Conservation (phyloP, 2,113 vertebrate species). For the Malaclemys terrapin region DNA sequence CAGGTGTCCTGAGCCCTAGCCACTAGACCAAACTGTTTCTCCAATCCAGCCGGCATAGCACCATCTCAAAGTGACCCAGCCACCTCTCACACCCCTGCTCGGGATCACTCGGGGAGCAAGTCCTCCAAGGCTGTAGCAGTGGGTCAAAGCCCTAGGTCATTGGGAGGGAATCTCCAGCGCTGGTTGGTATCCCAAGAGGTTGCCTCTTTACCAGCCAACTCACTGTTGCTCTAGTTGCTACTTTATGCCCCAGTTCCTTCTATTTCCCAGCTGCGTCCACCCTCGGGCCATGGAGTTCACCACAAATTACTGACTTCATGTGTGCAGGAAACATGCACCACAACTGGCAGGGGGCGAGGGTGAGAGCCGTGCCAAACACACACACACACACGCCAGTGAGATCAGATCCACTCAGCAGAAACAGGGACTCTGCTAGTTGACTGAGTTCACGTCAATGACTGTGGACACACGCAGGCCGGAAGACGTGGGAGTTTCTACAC, state of each 20-base stretch:
- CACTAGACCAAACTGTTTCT: background rate
- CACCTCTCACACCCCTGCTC: background rate
- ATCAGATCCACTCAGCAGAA: background rate
- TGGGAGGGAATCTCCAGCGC: background rate
- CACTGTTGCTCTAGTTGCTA: background rate
- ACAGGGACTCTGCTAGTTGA: background rate
- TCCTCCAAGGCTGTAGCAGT: background rate
- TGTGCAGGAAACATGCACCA: conserved; percentile 4
- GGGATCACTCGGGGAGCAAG: background rate
- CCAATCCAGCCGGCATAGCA: background rate
- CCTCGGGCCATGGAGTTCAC: background rate
- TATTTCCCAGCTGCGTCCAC: background rate
- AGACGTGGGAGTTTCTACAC: background rate
- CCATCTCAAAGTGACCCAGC: background rate
- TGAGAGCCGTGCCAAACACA: background rate
- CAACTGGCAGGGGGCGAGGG: background rate
- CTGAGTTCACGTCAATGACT: background rate
- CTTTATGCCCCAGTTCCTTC: background rate
- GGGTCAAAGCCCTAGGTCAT: background rate
- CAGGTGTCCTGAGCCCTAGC: background rate
- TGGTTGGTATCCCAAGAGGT: rapidly evolving
- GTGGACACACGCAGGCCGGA: no score
- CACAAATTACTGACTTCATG: conserved; percentile 29
- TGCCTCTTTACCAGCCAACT: background rate
- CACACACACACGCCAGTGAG: background rate